Conservation (phyloP, 2,888 invertebrate genomes). For the Leucoma salicis region DNA sequence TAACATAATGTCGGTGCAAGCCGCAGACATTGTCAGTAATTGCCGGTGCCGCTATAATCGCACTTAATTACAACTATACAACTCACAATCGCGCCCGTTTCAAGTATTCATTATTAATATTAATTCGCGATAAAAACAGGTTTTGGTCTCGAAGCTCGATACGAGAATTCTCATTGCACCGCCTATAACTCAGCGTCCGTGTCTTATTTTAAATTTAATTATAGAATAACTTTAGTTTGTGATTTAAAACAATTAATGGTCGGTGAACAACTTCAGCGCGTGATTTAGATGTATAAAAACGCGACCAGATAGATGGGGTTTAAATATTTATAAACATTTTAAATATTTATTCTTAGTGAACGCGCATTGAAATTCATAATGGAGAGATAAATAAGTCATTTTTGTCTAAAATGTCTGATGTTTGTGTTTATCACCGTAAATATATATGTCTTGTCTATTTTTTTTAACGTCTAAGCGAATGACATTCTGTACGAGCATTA, state of each 20-base stretch:
- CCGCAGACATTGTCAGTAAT: conserved; percentile 67
- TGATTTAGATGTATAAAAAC: not conserved
- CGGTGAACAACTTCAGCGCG: conserved; percentile 11
- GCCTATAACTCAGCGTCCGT: conserved; percentile 43
- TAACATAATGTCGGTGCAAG: conserved; percentile 40
- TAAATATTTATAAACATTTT: conserved; percentile 2
- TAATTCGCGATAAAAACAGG: conserved; percentile 73
- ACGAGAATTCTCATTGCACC: conserved; percentile 35
- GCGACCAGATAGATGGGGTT: not conserved
- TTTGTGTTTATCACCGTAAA: not conserved
- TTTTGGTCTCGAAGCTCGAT: conserved; percentile 50
- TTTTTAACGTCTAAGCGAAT: not conserved
- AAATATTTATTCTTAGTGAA: not conserved
- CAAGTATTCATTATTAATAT: conserved; percentile 76
- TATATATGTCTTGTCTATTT: not conserved
- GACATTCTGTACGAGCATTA: not conserved
- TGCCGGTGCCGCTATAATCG: conserved; percentile 69
- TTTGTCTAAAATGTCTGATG: not conserved
- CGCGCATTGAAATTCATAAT: not conserved
- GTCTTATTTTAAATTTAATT: conserved; percentile 47
- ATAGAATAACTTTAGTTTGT: conserved; percentile 40
- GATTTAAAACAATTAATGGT: conserved; percentile 34
- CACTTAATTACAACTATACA: conserved; percentile 75
- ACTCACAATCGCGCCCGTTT: conserved; percentile 71
- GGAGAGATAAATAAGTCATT: not conserved